Conservation (phyloP, 2,113 vertebrate genomes). For the Equus przewalskii region DNA sequence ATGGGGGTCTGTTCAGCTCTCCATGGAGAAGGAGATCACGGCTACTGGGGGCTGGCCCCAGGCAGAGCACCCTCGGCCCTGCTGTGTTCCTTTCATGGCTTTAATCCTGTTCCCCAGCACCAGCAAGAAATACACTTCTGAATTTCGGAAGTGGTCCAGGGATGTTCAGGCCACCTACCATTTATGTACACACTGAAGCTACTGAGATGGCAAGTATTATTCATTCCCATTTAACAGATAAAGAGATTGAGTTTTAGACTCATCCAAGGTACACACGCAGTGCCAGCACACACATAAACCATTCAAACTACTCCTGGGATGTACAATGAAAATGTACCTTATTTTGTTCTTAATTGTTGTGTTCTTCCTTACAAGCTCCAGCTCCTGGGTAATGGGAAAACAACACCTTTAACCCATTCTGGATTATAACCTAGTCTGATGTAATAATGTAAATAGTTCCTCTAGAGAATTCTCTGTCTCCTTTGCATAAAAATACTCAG, state of each 20-base stretch:
- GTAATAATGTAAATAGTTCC: not conserved
- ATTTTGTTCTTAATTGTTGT: not conserved
- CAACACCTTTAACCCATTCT: not conserved
- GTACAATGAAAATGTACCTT: not conserved
- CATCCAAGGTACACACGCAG: not conserved
- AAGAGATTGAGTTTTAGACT: not conserved
- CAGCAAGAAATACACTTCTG: not conserved
- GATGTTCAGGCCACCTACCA: not conserved
- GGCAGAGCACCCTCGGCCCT: fast-evolving
- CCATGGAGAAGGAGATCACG: fast-evolving
- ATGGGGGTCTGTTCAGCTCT: not conserved
- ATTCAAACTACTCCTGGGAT: not conserved
- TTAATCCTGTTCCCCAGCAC: not conserved
- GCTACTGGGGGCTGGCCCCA: not conserved
- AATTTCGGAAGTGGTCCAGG: not conserved
- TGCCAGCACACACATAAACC: not conserved
- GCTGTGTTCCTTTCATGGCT: not conserved
- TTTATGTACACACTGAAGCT: not conserved
- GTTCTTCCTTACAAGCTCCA: not conserved
- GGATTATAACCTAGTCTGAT: conserved; percentile 44
- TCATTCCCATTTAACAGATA: not conserved
- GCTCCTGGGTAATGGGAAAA: not conserved
- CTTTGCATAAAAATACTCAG: not conserved
- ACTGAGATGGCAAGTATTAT: not conserved
- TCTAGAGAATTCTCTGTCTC: not conserved